Base-by-base conservation (phyloP, 1,140 invertebrate species). In the Drosophila ficusphila region DNA sequence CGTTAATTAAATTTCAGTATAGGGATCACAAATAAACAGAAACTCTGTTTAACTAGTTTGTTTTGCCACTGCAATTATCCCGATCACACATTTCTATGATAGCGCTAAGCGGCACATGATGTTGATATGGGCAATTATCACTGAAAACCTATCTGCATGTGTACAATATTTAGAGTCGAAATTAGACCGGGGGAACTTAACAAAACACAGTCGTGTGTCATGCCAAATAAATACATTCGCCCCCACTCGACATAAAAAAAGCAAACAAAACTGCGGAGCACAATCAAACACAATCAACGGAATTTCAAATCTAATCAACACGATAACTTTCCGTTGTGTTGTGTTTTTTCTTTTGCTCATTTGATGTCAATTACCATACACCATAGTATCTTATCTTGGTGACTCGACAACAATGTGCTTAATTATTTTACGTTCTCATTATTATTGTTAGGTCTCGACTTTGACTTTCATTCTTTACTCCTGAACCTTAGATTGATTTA, bases 271-370 rank as follows among this genome's bases (percentile, higher is more conserved):
- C 21, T 16, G 34, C 33, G 57, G 46, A 48, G 48, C 39, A 65
- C 46, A 46, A 16, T 47, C 51, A 46, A 72, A 51, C 41, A 27
- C 44, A 70, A 65, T 74, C 33, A 53, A 60, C 39, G 78, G 48
- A 65, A 47, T 65, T 78, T 65, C 49, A 62, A 82, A 82, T 79
- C 79, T 82, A 83, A 83, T 82, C 79, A 74, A 57, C 68, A 42
- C 52, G 56, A 71, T 62, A 70, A 76, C 60, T 74, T 77, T 54
- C n/a, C 33, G 21, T 53, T 42, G 12, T 21, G 23, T 8, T 34
- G 8, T 18, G 9, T 31, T 44, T 7, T 27, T 41, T 46, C 21
- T 41, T 33, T 58, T 33, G 41, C 41, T 77, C 39, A 62, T 65
- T 65, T 62, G 33, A 5, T 7, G 18, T 52, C 36, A 74, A 69